Conservation (phyloP, 2,797 vertebrate species). For the Benthosema pterotum region DNA sequence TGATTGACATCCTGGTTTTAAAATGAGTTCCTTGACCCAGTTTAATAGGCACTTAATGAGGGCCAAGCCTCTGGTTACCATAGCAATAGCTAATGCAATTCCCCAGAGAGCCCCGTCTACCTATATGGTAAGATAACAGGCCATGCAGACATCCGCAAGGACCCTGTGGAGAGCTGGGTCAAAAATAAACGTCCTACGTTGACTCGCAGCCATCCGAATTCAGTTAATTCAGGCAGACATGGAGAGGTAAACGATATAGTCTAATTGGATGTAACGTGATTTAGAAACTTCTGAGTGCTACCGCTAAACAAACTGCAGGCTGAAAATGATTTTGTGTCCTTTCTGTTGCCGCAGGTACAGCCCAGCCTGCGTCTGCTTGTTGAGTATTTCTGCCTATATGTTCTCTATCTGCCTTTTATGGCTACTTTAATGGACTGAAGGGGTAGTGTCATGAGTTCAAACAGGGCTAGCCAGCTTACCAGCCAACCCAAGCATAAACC, state of each 20-base stretch:
- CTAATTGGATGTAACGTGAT: constrained; percentile 3
- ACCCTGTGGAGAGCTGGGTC: constrained; percentile 5
- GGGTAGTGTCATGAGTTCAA: constrained; percentile 53
- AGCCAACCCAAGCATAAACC: constrained; percentile 38
- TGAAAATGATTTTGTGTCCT: neutral
- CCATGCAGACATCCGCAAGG: constrained; percentile 28
- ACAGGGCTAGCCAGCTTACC: constrained; percentile 37
- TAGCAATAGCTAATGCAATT: constrained; percentile 49
- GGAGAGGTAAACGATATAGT: neutral
- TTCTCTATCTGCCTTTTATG: constrained; percentile 36
- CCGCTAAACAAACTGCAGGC: constrained; percentile 1
- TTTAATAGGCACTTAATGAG: constrained; percentile 70
- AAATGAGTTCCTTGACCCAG: constrained; percentile 62
- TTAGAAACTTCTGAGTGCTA: constrained; percentile 4
- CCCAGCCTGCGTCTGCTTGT: neutral
- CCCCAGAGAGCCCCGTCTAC: constrained; percentile 53
- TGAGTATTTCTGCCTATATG: neutral
- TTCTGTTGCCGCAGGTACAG: constrained; percentile 20
- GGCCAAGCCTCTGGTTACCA: constrained; percentile 53
- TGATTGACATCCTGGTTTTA: constrained; percentile 37
- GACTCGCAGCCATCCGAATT: constrained; percentile 26
- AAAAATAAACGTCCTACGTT: constrained; percentile 29
- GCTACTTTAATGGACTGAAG: constrained; percentile 55
- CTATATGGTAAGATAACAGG: constrained; percentile 52
- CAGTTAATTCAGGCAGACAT: neutral